Conservation (phyloP, 1,140 invertebrate genomes). For the Triops longicaudatus region DNA sequence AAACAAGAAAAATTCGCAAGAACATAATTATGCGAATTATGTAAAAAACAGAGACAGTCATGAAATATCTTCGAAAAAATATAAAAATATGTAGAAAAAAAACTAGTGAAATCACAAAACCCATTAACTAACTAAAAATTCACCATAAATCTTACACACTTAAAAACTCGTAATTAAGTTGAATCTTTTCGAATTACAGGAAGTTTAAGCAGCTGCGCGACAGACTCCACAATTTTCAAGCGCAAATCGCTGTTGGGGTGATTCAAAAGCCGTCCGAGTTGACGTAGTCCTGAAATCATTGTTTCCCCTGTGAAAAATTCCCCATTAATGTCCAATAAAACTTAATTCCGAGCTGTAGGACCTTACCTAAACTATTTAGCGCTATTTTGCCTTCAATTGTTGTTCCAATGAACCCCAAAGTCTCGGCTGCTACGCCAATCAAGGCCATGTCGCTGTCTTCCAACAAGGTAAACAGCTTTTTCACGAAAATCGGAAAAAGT, state of each 20-base stretch:
- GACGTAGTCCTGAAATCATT: conserved; percentile 27
- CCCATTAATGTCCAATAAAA: neutral
- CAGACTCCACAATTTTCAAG: conserved; percentile 29
- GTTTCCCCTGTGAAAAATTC: neutral
- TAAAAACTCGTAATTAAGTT: no score
- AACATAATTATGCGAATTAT: no score
- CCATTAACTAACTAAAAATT: no score
- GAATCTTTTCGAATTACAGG: no score
- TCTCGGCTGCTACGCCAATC: conserved; percentile 28
- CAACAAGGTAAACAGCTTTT: neutral
- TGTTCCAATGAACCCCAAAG: conserved; percentile 31
- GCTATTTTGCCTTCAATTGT: conserved; percentile 31
- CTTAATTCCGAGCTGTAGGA: neutral
- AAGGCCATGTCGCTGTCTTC: conserved; percentile 26
- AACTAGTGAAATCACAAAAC: no score
- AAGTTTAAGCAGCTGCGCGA: conserved; percentile 31
- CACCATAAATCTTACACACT: no score
- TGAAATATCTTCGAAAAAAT: no score
- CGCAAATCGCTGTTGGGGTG: conserved; percentile 28
- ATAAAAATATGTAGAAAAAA: no score
- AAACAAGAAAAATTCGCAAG: no score
- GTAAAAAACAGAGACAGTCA: no score
- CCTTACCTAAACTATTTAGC: conserved; percentile 18
- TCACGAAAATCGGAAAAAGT: conserved; percentile 23
- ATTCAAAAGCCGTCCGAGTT: conserved; percentile 27